Evolutionary conservation across 2,888 invertebrate species (phyloP).

Genomic region (Globia sparganii): DNA sequence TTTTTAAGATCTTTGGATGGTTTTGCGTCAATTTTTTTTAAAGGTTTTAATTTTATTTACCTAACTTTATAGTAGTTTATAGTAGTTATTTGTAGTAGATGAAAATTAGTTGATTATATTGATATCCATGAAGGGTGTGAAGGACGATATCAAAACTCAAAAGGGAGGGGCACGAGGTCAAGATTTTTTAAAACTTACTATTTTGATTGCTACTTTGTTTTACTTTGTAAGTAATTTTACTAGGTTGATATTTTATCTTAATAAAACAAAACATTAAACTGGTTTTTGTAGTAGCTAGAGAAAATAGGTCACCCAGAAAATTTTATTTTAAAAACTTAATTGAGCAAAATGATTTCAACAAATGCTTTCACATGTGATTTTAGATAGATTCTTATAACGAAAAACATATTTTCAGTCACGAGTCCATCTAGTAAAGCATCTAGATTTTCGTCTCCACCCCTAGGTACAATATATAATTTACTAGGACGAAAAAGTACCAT

Average conservation of each 20-base stretch:
- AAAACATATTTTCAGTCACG: not conserved
- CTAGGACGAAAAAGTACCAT: not conserved
- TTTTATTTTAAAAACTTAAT: not conserved
- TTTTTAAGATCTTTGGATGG: not conserved
- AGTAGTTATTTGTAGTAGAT: too few species aligned
- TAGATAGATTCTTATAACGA: not conserved
- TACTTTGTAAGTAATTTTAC: not conserved
- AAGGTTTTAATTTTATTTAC: too few species aligned
- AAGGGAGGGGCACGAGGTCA: not conserved
- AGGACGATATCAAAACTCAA: not conserved
- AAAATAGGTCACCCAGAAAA: constrained; percentile 10
- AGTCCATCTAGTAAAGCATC: too few species aligned
- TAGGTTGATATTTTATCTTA: not conserved
- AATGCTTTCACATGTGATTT: not conserved
- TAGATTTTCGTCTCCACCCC: not conserved
- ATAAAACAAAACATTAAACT: not conserved
- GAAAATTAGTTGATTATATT: not conserved
- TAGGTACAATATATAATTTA: not conserved
- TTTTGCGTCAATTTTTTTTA: too few species aligned
- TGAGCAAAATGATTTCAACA: not conserved
- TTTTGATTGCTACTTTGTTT: not conserved
- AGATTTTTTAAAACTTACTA: not conserved
- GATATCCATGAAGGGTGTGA: not conserved
- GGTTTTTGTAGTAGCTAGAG: not conserved
- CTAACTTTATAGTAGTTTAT: too few species aligned